Evolutionary conservation across 1,140 invertebrate genomes (phyloP).

Genomic region (Neuroterus valhalla): DNA sequence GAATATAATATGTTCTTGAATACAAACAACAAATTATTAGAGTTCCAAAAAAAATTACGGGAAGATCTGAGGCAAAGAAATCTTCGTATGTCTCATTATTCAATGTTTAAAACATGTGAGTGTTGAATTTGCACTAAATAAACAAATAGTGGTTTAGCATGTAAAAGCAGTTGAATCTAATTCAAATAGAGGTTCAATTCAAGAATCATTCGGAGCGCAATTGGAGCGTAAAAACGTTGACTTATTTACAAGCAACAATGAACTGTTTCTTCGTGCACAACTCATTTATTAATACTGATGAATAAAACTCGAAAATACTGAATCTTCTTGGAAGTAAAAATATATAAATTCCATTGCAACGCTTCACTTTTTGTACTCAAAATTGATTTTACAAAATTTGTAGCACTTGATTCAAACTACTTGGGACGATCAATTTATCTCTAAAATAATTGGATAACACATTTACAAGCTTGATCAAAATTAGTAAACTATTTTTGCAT

Average conservation of each 20-base stretch:
- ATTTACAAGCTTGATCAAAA: too few relatives aligned
- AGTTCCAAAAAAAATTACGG: too few relatives aligned
- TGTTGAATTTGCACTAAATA: not conserved
- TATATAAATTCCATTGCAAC: not conserved
- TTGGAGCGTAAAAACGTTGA: slow-evolving; percentile 18
- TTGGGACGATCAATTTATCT: too few relatives aligned
- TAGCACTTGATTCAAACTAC: too few relatives aligned
- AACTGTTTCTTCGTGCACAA: slow-evolving; percentile 17
- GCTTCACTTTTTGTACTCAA: not conserved
- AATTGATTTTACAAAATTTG: too few relatives aligned
- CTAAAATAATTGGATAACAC: too few relatives aligned
- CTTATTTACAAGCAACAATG: slow-evolving; percentile 18
- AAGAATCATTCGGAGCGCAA: slow-evolving; percentile 19
- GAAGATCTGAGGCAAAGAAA: too few relatives aligned
- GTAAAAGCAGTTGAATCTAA: slow-evolving; percentile 6
- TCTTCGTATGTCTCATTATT: too few relatives aligned
- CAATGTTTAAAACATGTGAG: too few relatives aligned
- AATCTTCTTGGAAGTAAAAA: not conserved
- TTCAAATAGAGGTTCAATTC: slow-evolving; percentile 13
- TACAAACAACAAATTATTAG: too few relatives aligned
- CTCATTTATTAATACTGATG: slow-evolving; percentile 19
- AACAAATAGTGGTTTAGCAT: not conserved
- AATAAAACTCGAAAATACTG: slow-evolving; percentile 11
- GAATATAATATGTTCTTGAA: too few relatives aligned
- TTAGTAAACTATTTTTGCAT: too few relatives aligned